These are phyloP conservation scores for Todiramphus chloris DNA, from an alignment of 2,113 vertebrate species.

Conservation along the genomic window DNA sequence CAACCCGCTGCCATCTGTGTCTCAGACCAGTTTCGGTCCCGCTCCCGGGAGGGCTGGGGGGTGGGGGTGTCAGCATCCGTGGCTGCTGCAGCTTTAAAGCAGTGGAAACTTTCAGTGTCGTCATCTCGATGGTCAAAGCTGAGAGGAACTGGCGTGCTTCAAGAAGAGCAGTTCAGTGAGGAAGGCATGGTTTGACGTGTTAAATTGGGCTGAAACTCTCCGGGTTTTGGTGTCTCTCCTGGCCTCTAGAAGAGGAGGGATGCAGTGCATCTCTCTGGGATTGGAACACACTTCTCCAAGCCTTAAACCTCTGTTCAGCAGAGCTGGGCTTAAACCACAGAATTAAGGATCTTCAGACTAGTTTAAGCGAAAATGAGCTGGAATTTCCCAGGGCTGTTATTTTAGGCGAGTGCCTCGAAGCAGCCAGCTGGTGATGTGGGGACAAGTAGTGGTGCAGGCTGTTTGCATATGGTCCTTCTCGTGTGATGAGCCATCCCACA, in stretches of 20 bases:
- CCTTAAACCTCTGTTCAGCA: neutral
- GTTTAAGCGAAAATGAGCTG: rapidly evolving
- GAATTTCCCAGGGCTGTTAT: neutral
- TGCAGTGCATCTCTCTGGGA: neutral
- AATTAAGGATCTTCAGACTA: neutral
- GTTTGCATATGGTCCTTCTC: neutral
- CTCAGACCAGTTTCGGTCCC: neutral
- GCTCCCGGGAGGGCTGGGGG: neutral
- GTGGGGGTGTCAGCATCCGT: too few relatives aligned
- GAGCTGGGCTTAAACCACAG: neutral
- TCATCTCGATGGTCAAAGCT: neutral
- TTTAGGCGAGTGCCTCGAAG: neutral
- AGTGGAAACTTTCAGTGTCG: neutral
- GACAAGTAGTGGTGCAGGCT: neutral
- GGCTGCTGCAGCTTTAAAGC: neutral
- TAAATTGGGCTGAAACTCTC: neutral
- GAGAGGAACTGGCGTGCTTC: neutral
- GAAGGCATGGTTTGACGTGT: neutral
- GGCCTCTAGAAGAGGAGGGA: neutral
- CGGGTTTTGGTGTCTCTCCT: neutral
- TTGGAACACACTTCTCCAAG: neutral
- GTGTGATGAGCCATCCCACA: rapidly evolving
- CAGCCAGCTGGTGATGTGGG: neutral
- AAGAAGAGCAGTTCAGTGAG: neutral
- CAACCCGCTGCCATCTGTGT: neutral